Conservation (phyloP, 2,888 invertebrate species). For the Himalopsyche kuldschensis region DNA sequence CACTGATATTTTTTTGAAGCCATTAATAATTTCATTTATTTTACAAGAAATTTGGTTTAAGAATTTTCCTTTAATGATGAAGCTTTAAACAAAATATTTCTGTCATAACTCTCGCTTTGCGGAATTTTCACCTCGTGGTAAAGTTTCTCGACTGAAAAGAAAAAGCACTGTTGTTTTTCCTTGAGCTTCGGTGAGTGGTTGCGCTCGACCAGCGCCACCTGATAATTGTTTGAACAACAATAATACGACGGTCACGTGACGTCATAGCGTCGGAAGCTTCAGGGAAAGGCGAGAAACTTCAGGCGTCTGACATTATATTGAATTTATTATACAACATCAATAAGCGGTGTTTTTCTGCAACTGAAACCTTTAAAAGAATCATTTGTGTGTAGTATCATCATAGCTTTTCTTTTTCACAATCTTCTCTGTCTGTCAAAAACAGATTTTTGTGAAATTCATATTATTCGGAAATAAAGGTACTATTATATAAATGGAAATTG, state of each 20-base stretch:
- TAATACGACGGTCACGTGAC: neutral
- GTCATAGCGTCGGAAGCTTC: neutral
- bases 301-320: neutral
- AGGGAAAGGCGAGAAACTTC: neutral
- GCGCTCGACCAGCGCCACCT: neutral
- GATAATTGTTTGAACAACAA: neutral
- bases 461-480: neutral
- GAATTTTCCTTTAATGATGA: too few relatives aligned
- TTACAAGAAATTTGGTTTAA: too few relatives aligned
- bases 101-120: too few relatives aligned
- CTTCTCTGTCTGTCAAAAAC: neutral
- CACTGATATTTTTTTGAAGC: too few relatives aligned
- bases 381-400: neutral
- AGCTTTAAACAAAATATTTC: too few relatives aligned
- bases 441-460: neutral
- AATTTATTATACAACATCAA: neutral
- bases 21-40: too few relatives aligned
- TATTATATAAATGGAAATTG: too few relatives aligned
- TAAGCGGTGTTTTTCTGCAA: neutral
- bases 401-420: neutral
- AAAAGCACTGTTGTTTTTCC: neutral
- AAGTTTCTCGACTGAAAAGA: neutral
- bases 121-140: too few relatives aligned
- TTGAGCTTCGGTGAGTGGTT: neutral
- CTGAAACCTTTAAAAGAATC: neutral